phyloP scores from a whole-genome alignment of 2,888 invertebrate species.

The Cancer borealis region DNA sequence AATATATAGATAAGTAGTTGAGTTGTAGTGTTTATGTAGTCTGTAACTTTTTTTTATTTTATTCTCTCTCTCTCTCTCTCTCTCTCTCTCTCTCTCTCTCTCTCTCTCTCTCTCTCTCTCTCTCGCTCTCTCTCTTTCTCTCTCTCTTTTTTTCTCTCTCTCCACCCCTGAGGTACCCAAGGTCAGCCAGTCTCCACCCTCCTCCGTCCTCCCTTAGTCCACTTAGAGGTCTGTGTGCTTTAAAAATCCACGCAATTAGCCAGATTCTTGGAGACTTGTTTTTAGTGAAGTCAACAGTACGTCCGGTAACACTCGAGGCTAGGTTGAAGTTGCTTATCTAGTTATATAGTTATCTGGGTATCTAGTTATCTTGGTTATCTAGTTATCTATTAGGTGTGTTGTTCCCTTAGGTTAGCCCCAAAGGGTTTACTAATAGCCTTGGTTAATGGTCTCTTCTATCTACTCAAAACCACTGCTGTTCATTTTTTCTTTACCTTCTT shows the following conservation, averaged over 20 bases:
- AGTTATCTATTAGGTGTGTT: no score
- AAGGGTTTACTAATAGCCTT: no score
- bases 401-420: no score
- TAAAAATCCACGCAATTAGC: constrained; percentile 13
- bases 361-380: not conserved
- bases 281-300: not conserved
- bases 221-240: not conserved
- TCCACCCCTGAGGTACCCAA: not conserved
- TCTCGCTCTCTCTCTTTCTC: not conserved
- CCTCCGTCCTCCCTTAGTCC: not conserved
- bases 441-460: no score
- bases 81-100: not conserved
- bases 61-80: no score
- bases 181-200: not conserved
- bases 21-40: no score
- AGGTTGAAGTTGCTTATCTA: not conserved
- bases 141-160: not conserved
- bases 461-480: no score
- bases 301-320: not conserved
- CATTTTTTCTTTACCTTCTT: no score
- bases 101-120: constrained; percentile 1
- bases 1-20: no score
- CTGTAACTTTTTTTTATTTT: no score
- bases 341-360: not conserved
- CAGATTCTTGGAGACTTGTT: not conserved